Base-by-base conservation (phyloP, 2,888 invertebrate genomes). In the Empis stercorea region DNA sequence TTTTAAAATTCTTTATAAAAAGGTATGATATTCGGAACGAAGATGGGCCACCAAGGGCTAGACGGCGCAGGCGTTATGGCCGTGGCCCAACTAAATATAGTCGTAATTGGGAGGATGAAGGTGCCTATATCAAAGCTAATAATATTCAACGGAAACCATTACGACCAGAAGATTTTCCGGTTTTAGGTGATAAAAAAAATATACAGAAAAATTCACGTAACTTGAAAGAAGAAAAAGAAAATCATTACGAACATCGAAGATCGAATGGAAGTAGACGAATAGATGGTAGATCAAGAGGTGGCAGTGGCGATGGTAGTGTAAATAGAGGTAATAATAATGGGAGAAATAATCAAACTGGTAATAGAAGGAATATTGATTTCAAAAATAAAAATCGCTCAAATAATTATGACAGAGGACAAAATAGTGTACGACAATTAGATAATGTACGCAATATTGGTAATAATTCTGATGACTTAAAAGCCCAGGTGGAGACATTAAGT, bases 71-170 rank as follows among this genome's bases (percentile, higher is more conserved):
- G 55, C 75, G 87, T 72, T 93, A 92, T 65, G 91, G 89, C 0
- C 87, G 92, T 46, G 91, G 92, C 1, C 92, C 92, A 0, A 91
- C 84, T 63, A 92, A 91, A 65, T 93, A 93, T 66, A 88, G 86
- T 0, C 78, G 92, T 11, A 89, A 87, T 49, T 93, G 92, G 91
- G 89, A 92, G 62, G 92, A 93, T 62, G 89, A 88, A 63, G 87
- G 87, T 61, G 92, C 92, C 0, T 93, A 92, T 64, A 73, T 77
- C 16, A 80, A 86, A 55, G 49, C 73, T 1, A 66, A 60, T 48
- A 65, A 65, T 45, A 61, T 62, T 32, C 65, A 66, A 50, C 59
- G 67, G 51, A 67, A 62, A 59, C 66, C 55, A 54, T 64, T 63
- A 2, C 53, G 79, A 72, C 51, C 79, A 68, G 64, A 80, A 73